phyloP scores from a whole-genome alignment of 2,797 vertebrate species.

The Coregonus suidteri region DNA sequence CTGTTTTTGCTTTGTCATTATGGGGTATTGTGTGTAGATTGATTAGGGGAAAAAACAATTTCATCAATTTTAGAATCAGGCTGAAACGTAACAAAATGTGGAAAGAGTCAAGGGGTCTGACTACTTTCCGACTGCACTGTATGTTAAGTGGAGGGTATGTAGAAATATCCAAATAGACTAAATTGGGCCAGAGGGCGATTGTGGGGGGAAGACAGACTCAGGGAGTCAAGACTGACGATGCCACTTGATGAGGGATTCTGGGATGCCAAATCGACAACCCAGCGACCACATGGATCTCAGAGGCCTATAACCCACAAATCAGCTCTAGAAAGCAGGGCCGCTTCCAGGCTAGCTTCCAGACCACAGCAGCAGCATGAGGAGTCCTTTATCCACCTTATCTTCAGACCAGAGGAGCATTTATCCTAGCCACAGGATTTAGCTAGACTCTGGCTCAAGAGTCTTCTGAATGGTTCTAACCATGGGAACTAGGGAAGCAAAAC shows the following conservation, averaged over 20 bases:
- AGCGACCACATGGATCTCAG: not conserved
- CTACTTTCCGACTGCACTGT: not conserved
- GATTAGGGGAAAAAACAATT: no score
- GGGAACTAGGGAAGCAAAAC: not conserved
- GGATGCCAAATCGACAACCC: constrained; percentile 11
- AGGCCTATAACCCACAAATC: constrained; percentile 2
- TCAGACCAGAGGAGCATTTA: constrained; percentile 2
- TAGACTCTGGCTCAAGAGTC: not conserved
- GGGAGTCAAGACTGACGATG: not conserved
- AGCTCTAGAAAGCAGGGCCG: not conserved
- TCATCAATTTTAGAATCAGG: no score
- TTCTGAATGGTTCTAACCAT: not conserved
- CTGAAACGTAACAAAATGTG: no score
- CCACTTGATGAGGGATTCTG: constrained; percentile 25
- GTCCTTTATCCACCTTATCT: not conserved
- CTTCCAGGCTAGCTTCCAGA: constrained; percentile 6
- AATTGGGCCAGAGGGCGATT: not conserved
- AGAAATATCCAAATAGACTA: not conserved
- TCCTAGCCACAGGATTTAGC: not conserved
- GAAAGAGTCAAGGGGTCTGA: no score
- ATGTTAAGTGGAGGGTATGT: not conserved
- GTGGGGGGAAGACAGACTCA: not conserved
- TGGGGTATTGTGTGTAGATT: no score
- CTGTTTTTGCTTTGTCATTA: no score
- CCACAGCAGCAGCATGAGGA: not conserved